Conservation (phyloP, 1,140 invertebrate species). For the Drosophila sucinea region DNA sequence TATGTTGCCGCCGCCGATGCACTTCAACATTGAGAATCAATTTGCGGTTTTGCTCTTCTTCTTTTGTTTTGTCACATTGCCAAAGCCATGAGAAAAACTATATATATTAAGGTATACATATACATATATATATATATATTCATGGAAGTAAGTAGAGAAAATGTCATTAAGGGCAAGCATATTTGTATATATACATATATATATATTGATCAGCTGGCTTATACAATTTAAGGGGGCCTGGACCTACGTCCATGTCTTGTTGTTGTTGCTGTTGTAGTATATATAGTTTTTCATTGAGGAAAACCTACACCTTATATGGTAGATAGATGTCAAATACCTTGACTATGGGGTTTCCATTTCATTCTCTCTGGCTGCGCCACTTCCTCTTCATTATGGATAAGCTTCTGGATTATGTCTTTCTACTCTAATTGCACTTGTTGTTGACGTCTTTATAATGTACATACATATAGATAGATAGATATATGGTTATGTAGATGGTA, state of each 20-base stretch:
- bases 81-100: constrained; percentile 43
- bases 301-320: constrained; percentile 39
- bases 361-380: constrained; percentile 8
- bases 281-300: constrained; percentile 41
- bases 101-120: constrained; percentile 13
- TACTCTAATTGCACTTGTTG: constrained; percentile 71
- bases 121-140: not conserved
- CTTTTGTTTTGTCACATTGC: constrained; percentile 59
- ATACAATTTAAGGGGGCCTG: not conserved
- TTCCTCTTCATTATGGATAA: constrained; percentile 35
- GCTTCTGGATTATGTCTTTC: constrained; percentile 18
- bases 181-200: not conserved
- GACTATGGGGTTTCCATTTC: constrained; percentile 64
- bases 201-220: not conserved
- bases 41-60: constrained; percentile 56
- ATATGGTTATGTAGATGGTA: constrained; percentile 39
- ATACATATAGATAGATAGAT: constrained; percentile 9
- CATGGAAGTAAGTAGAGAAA: constrained; percentile 9
- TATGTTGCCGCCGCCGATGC: constrained; percentile 22
- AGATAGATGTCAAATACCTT: constrained; percentile 45
- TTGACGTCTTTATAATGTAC: constrained; percentile 4
- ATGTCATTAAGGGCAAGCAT: constrained; percentile 7
- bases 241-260: not conserved
- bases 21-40: constrained; percentile 70
- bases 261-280: not conserved